Percentiles rank a stretch among this genome's conserved stretches.
Evolutionary conservation across 2,797 vertebrate genomes (phyloP).

Genomic region (Leptodactylus fallax): DNA sequence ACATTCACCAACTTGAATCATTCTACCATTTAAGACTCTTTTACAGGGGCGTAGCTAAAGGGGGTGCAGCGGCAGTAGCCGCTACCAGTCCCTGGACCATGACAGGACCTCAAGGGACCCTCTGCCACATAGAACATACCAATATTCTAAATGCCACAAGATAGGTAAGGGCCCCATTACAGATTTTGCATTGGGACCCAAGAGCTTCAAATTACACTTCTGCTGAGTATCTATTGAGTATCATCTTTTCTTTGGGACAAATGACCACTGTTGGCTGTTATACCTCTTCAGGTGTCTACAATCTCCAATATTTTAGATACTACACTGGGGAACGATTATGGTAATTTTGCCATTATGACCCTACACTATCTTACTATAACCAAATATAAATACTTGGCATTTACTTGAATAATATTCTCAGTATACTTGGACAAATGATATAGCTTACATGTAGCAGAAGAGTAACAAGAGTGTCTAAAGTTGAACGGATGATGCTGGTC

Average conservation of each 20-base stretch:
- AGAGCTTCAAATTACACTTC: too few relatives aligned
- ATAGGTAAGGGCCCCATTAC: too few relatives aligned
- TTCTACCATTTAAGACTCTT: neutral
- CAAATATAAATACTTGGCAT: neutral
- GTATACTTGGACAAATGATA: neutral
- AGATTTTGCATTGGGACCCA: too few relatives aligned
- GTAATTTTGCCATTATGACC: neutral
- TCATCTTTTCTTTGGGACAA: neutral
- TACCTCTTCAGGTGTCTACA: too few relatives aligned
- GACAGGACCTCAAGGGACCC: too few relatives aligned
- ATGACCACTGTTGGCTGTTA: neutral
- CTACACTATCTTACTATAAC: neutral
- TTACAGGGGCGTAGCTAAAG: too few relatives aligned
- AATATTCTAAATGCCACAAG: too few relatives aligned
- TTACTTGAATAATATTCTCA: neutral
- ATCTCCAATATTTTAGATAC: too few relatives aligned
- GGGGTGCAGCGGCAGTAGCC: too few relatives aligned
- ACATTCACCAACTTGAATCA: neutral
- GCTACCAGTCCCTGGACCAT: too few relatives aligned
- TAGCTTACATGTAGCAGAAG: conserved; percentile 80
- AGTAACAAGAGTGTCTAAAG: conserved; percentile 79
- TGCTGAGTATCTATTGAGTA: too few relatives aligned
- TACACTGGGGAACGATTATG: neutral
- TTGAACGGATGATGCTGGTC: conserved; percentile 87
- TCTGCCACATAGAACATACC: too few relatives aligned